Base-by-base conservation (phyloP, 1,140 invertebrate species). In the Ericerus pela region DNA sequence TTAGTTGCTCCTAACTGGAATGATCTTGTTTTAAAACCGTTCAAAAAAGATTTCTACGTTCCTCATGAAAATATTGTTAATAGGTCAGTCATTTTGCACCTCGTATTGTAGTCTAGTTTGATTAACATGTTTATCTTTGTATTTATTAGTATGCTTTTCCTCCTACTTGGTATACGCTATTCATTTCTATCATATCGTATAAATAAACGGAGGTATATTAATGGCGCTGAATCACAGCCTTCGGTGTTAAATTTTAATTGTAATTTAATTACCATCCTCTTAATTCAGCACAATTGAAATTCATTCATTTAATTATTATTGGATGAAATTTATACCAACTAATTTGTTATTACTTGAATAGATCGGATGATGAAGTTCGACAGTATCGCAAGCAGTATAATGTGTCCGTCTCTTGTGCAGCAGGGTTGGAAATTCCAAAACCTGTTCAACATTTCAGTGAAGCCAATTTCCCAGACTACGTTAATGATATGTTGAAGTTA, bases 21-120 rank as follows among this genome's bases (percentile, higher is more conserved):
- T 61, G 70, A 79, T 22, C 74, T 80, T 59, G 76, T 76, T 51
- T 70, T 96, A 18, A 76, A 80, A 56, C 86, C 88, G 14, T 93
- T 97, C 72, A 87, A 94, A 66, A 96, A 96, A 72, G 82, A 95
- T 69, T 96, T 97, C 63, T 97, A 96, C 67, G 75, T 82, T 51
- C 88, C 91, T 63, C 82, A 88, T 66, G 76, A 53, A 11, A 56
- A 26, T 33, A 55, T 60, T 27, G 41, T 53, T 29, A 52, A 51
- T 29, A 54, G 85, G 60, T 76, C 33, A 36, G 30, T 33, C n/a
- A n/a, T n/a, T 33, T 33, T 47, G 3, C 22, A 22, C 41, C 8
- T 5, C 6, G 20, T 20, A 10, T 47, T 47, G 26, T 2, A 10
- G 8, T 33, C n/a, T 4, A 47, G 20, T 22, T 41, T 24, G 3